A percentile compares a stretch with the other conserved stretches of the same genome.
Conservation (phyloP, 2,888 invertebrate genomes). For the Ennomos quercinarius region DNA sequence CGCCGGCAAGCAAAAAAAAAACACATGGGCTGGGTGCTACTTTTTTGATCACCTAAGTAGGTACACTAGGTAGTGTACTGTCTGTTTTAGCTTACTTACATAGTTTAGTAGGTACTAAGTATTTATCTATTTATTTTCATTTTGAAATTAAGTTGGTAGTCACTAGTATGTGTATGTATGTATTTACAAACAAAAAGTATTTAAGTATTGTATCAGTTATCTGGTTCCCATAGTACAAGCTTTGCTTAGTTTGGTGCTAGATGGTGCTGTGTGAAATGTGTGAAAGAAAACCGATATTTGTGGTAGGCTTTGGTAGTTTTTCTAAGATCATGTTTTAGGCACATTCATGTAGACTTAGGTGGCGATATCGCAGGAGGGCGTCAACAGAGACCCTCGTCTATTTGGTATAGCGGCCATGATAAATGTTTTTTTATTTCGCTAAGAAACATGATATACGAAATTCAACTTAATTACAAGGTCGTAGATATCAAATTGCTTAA, state of each 20-base stretch:
- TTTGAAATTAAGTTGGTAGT: too few species aligned
- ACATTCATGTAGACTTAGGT: conserved; percentile 5
- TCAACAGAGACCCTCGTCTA: conserved; percentile 25
- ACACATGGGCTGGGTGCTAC: neutral
- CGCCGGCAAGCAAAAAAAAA: conserved; percentile 3
- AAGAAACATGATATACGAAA: neutral
- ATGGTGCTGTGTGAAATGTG: too few species aligned
- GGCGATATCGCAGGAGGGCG: conserved; percentile 14
- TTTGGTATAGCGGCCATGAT: conserved; percentile 23
- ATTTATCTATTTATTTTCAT: too few species aligned
- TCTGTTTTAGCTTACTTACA: too few species aligned
- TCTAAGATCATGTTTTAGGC: neutral
- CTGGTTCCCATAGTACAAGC: too few species aligned
- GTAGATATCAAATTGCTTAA: neutral
- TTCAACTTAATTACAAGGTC: neutral
- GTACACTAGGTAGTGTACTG: too few species aligned
- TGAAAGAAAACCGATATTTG: neutral
- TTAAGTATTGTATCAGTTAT: too few species aligned
- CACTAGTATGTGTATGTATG: too few species aligned
- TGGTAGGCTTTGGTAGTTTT: neutral
- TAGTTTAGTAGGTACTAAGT: too few species aligned
- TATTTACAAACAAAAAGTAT: too few species aligned
- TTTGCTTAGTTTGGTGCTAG: too few species aligned
- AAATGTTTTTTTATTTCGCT: conserved; percentile 4
- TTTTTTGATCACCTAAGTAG: neutral